Conservation (phyloP, 1,140 invertebrate genomes). For the Radopholus similis region DNA sequence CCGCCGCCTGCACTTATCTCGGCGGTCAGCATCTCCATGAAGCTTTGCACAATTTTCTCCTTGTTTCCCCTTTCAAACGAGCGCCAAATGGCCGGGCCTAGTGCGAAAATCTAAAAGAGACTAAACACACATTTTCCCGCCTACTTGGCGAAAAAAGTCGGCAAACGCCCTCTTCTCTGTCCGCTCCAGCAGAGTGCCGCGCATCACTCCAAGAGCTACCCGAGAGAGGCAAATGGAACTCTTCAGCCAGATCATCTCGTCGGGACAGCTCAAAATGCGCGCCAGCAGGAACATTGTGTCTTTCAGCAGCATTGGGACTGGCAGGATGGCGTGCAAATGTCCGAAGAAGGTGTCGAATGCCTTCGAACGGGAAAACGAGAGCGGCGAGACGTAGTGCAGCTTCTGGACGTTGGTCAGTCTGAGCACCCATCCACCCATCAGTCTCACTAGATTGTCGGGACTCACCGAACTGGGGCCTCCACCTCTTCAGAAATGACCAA, state of each 20-base stretch:
- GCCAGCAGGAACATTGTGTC: slow-evolving; percentile 17
- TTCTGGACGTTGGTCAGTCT: slow-evolving; percentile 19
- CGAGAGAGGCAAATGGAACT: slow-evolving; percentile 10
- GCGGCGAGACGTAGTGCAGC: slow-evolving; percentile 11
- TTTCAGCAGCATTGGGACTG: neutral
- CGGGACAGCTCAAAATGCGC: slow-evolving; percentile 15
- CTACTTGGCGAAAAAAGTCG: slow-evolving; percentile 17
- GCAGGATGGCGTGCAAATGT: slow-evolving; percentile 15
- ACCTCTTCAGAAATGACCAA: neutral
- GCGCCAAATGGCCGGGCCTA: slow-evolving; percentile 12
- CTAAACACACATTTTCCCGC: neutral
- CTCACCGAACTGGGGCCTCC: neutral
- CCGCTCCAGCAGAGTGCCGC: neutral
- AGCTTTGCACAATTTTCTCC: slow-evolving; percentile 4
- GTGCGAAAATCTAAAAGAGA: slow-evolving; percentile 10
- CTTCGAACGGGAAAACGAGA: slow-evolving; percentile 9
- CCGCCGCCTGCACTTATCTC: neutral
- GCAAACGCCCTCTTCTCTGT: slow-evolving; percentile 6
- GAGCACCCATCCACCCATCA: neutral
- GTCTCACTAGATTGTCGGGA: neutral
- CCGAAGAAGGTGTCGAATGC: slow-evolving; percentile 16
- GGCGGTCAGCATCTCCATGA: slow-evolving; percentile 7
- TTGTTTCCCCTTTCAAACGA: neutral
- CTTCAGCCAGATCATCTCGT: slow-evolving; percentile 15
- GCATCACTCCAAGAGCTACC: slow-evolving; percentile 4